These are phyloP conservation scores for Sebastes aleutianus DNA, from an alignment of 2,797 vertebrate genomes.

Conservation along the genomic window DNA sequence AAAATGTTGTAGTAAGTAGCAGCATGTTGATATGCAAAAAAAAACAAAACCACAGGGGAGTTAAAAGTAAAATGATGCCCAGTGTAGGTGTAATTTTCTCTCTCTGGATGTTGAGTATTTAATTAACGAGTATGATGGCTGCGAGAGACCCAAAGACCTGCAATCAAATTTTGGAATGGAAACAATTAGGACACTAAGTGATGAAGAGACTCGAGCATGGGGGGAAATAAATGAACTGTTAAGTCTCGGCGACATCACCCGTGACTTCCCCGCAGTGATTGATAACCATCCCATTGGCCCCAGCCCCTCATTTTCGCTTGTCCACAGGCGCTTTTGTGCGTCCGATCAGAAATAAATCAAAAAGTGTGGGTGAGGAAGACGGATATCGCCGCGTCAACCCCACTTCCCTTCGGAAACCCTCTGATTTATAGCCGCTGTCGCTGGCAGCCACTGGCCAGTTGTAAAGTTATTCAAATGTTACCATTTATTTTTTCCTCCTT, in stretches of 20 bases:
- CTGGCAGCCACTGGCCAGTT: conserved; percentile 71
- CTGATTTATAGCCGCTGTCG: conserved; percentile 82
- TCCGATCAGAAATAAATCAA: conserved; percentile 86
- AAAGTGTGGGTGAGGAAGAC: conserved; percentile 81
- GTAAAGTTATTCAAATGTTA: conserved; percentile 81
- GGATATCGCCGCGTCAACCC: conserved; percentile 78
- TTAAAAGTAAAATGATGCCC: conserved; percentile 27
- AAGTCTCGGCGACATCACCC: conserved; percentile 78
- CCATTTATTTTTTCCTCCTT: conserved; percentile 78
- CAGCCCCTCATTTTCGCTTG: conserved; percentile 77
- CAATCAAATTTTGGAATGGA: conserved; percentile 78
- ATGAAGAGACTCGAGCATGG: conserved; percentile 76
- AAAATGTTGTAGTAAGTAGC: conserved; percentile 34
- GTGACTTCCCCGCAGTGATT: conserved; percentile 79
- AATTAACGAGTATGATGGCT: conserved; percentile 74
- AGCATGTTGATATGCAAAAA: conserved; percentile 19
- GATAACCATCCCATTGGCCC: conserved; percentile 81
- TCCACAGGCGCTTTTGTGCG: conserved; percentile 80
- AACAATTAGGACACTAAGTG: conserved; percentile 80
- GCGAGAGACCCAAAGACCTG: conserved; percentile 66
- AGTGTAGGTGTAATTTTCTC: conserved; percentile 49
- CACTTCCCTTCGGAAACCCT: conserved; percentile 79
- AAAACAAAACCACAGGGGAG: conserved; percentile 7
- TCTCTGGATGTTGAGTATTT: conserved; percentile 71
- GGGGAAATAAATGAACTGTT: conserved; percentile 80